Conservation (phyloP, 2,113 vertebrate species). For the Catharus fuscescens region DNA sequence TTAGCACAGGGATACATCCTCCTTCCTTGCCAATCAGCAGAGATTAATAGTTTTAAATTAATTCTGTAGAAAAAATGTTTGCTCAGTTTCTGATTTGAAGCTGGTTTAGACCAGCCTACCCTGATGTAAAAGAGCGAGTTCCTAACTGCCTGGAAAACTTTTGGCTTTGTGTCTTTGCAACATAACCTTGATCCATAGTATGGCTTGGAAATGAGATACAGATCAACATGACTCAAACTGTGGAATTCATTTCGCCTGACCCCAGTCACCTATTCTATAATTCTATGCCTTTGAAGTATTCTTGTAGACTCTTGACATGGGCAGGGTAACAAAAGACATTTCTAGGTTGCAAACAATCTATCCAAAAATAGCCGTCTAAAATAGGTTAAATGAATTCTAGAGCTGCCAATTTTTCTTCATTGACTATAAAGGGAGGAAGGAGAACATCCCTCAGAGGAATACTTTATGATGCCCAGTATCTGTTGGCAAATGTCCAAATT, state of each 20-base stretch:
- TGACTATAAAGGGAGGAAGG: background rate
- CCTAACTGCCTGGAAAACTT: background rate
- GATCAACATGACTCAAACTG: background rate
- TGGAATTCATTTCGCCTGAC: background rate
- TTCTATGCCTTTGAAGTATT: background rate
- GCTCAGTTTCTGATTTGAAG: background rate
- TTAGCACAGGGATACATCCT: background rate
- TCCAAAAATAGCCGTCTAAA: background rate
- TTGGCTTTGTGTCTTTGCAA: background rate
- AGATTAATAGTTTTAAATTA: background rate
- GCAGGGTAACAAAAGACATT: background rate
- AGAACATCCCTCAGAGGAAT: background rate
- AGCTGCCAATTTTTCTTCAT: background rate
- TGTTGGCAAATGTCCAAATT: background rate
- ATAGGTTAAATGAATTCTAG: constrained; percentile 2
- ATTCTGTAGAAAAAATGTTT: background rate
- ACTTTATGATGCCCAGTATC: background rate
- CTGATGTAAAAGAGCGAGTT: background rate
- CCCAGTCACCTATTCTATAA: background rate
- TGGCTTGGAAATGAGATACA: background rate
- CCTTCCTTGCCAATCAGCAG: background rate
- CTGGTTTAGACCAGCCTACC: background rate
- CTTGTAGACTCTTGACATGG: background rate
- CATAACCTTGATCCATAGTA: background rate
- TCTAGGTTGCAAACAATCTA: constrained; percentile 1